Conservation (phyloP, 1,140 invertebrate genomes). For the Phthorimaea operculella region DNA sequence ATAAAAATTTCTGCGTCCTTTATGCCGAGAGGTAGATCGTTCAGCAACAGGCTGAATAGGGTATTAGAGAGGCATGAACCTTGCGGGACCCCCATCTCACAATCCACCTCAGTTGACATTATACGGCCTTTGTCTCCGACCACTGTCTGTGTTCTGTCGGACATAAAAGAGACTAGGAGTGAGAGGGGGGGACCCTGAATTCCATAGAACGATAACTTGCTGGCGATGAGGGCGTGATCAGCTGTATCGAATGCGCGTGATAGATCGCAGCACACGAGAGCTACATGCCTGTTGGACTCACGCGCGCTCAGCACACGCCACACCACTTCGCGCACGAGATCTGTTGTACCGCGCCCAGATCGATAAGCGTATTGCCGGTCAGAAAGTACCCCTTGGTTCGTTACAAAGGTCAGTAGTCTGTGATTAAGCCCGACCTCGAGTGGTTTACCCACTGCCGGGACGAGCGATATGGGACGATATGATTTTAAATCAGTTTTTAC, state of each 20-base stretch:
- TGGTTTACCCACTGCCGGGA: constrained; percentile 2
- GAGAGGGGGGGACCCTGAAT: neutral
- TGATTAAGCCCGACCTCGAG: neutral
- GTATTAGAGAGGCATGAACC: too few relatives aligned
- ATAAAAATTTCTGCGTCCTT: too few relatives aligned
- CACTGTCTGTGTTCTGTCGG: neutral
- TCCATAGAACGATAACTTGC: neutral
- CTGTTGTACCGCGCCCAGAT: neutral
- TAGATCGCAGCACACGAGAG: too few relatives aligned
- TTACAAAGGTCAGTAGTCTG: neutral
- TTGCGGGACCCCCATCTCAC: too few relatives aligned
- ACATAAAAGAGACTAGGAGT: neutral
- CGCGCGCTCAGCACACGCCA: constrained; percentile 5
- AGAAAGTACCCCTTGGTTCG: neutral
- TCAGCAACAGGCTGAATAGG: too few relatives aligned
- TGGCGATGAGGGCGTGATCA: neutral
- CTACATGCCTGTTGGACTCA: neutral
- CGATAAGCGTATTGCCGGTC: constrained; percentile 9
- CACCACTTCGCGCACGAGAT: constrained; percentile 5
- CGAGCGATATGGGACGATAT: constrained; percentile 4
- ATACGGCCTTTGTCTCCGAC: neutral
- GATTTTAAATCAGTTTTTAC: neutral
- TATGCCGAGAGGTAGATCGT: too few relatives aligned
- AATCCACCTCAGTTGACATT: too few relatives aligned
- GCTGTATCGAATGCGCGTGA: too few relatives aligned